Conservation (phyloP, 1,140 invertebrate species). For the Temnothorax longispinosus region DNA sequence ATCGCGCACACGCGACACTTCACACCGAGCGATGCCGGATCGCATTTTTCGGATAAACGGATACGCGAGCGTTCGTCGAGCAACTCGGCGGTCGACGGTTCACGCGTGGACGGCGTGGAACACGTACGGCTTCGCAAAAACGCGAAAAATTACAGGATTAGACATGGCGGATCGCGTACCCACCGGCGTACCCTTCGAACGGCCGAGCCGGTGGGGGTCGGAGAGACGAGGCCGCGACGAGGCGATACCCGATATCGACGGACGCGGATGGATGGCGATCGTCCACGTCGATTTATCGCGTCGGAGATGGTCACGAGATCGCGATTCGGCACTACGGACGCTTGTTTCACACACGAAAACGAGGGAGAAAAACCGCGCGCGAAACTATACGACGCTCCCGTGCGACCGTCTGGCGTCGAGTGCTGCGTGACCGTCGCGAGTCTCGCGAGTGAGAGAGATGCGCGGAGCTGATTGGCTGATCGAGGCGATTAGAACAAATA, state of each 20-base stretch:
- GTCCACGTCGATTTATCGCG: no score
- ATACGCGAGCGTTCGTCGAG: neutral
- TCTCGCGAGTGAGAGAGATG: neutral
- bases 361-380: neutral
- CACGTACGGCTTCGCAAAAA: no score
- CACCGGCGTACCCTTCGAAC: neutral
- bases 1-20: neutral
- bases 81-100: neutral
- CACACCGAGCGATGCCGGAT: neutral
- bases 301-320: no score
- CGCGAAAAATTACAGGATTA: no score
- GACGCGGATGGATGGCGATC: no score
- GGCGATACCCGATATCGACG: neutral
- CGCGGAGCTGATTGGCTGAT: neutral
- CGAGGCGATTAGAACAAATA: neutral
- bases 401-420: neutral
- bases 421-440: neutral
- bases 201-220: neutral
- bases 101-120: no score
- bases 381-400: neutral
- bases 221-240: neutral
- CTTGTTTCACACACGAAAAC: neutral
- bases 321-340: neutral
- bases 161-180: neutral
- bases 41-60: neutral